These are phyloP conservation scores for Eledona agricola DNA, from an alignment of 2,888 invertebrate genomes.

Conservation along the genomic window DNA sequence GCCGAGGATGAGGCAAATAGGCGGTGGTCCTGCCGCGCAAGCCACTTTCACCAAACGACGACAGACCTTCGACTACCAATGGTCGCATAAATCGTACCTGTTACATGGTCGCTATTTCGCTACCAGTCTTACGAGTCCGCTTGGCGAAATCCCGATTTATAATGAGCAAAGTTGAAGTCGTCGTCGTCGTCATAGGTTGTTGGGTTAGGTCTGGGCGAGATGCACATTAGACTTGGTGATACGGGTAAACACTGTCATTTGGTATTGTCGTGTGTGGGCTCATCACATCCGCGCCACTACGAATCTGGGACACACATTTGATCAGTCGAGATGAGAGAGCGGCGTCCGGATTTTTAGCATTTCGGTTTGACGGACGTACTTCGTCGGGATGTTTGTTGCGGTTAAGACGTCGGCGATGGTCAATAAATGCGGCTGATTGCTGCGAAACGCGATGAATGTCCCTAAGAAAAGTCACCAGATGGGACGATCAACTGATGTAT, in stretches of 20 bases:
- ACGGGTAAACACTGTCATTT: slow-evolving; percentile 27
- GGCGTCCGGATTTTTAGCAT: not conserved
- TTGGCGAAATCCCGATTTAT: slow-evolving; percentile 20
- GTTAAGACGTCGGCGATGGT: slow-evolving; percentile 6
- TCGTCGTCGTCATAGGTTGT: slow-evolving; percentile 1
- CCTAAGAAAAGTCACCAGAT: slow-evolving; percentile 6
- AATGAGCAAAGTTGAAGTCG: slow-evolving; percentile 11
- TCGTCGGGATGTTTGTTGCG: slow-evolving; percentile 3
- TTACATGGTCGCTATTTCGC: slow-evolving; percentile 11
- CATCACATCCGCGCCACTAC: slow-evolving; percentile 23
- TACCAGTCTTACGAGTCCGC: slow-evolving; percentile 11
- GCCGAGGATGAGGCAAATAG: no score
- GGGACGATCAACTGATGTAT: slow-evolving; percentile 13
- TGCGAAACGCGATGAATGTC: slow-evolving; percentile 4
- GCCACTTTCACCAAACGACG: not conserved
- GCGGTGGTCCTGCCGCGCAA: no score
- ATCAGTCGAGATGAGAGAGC: slow-evolving; percentile 17
- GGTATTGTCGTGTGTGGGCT: slow-evolving; percentile 18
- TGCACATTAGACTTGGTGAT: slow-evolving; percentile 25
- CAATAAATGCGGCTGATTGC: slow-evolving; percentile 8
- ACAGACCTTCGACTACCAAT: not conserved
- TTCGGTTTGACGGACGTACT: slow-evolving; percentile 2
- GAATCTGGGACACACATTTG: slow-evolving; percentile 22
- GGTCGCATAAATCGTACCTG: slow-evolving; percentile 10
- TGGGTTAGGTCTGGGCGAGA: slow-evolving; percentile 23